Evolutionary conservation across 2,797 vertebrate genomes (phyloP), one percentile per base, ranked within the genome.

Genomic region (Helostoma temminkii): DNA sequence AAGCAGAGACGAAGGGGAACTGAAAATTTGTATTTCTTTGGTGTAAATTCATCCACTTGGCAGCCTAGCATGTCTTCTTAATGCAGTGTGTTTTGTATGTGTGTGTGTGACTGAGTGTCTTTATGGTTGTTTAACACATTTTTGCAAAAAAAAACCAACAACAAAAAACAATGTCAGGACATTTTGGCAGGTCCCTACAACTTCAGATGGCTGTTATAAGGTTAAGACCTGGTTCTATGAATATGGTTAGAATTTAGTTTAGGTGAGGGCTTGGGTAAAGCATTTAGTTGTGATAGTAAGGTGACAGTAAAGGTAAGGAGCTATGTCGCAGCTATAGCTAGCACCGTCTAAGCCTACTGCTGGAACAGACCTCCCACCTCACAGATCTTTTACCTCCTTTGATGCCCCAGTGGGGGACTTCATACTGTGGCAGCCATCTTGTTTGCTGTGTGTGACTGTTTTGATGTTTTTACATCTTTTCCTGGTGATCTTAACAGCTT

Each of bases 31-130:
- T 71, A 72, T 78, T 58, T 63, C 50, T 71, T 56, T 72, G 66
- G 66, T 68, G 52, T 67, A 72, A 67, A 49, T 74, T 70, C 52
- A 60, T 87, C 85, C 60, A 82, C 65, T 84, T 82, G 88, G 88
- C 89, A 88, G 88, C 88, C 91, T 84, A 53, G 66, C 82, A 81
- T 83, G 78, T 76, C 53, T 84, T 81, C 80, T 75, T 46, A 74
- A 77, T 74, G 64, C 34, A 0, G 25, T 6, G 9, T 61, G 47
- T 67, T 58, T 24, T 11, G 42, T 57, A 72, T 46, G 57, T 32
- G 55, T 39, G 10, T 66, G 36, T 67, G 69, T 64, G 61, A n/a
- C 26, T 50, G 50, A 54, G 63, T 19, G 47, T 42, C 41, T 39
- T 24, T 45, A 11, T 22, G 19, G 41, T 9, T 56, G 16, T 46